Evolutionary conservation across 2,113 vertebrate species (phyloP).

Genomic region (Plecturocebus donacophilus): DNA sequence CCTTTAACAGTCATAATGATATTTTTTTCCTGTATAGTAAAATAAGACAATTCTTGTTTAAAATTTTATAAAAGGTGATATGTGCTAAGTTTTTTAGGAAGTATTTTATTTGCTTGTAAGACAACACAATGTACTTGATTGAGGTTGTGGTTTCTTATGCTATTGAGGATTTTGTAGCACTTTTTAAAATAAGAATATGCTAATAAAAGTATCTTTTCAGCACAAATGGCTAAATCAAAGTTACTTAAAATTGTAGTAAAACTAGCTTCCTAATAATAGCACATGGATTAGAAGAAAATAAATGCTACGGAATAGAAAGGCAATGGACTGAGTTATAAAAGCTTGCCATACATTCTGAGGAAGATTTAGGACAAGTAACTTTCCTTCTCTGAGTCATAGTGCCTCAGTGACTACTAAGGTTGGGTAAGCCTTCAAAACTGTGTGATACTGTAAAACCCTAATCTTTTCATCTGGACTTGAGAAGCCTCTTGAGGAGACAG

Average conservation of each 20-base stretch:
- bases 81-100: background rate
- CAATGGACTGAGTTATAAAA: background rate
- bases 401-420: background rate
- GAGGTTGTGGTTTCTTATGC: background rate
- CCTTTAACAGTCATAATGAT: background rate
- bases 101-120: background rate
- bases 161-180: background rate
- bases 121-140: background rate
- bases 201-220: background rate
- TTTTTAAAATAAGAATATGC: background rate
- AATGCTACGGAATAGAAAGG: background rate
- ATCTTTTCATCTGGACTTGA: background rate
- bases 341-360: background rate
- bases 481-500: background rate
- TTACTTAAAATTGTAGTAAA: conserved; percentile 10
- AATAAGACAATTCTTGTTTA: background rate
- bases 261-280: background rate
- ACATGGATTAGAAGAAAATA: background rate
- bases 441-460: background rate
- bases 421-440: background rate
- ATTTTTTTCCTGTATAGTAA: background rate
- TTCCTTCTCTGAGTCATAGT: background rate
- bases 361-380: background rate
- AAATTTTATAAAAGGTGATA: background rate
- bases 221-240: background rate